Conservation (phyloP, 2,888 invertebrate species). For the Spisula subtruncata region DNA sequence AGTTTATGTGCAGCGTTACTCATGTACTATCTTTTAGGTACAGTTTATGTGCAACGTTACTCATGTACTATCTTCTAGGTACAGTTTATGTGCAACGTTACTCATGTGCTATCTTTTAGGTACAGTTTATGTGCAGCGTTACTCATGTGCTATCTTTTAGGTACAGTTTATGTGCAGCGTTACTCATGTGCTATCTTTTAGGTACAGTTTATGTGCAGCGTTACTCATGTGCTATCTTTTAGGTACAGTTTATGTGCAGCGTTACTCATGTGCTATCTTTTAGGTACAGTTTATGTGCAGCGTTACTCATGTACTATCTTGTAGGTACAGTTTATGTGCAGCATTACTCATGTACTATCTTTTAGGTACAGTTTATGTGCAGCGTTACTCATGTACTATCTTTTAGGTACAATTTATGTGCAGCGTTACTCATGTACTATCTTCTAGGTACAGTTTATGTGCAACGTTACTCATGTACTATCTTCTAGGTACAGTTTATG, state of each 20-base stretch:
- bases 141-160: no score
- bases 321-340: slow-evolving; percentile 86
- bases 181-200: slow-evolving; percentile 88
- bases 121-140: no score
- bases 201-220: slow-evolving; percentile 76
- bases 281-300: slow-evolving; percentile 86
- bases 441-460: slow-evolving; percentile 85
- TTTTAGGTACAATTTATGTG: slow-evolving; percentile 85
- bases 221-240: no score
- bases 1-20: no score
- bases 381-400: slow-evolving; percentile 88
- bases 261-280: slow-evolving; percentile 88
- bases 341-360: slow-evolving; percentile 88
- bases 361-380: slow-evolving; percentile 86
- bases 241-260: slow-evolving; percentile 86
- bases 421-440: slow-evolving; percentile 88
- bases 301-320: slow-evolving; percentile 88
- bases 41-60: no score
- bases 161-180: no score
- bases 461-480: slow-evolving; percentile 88
- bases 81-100: no score
- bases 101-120: no score
- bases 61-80: no score
- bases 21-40: no score
- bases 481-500: slow-evolving; percentile 85